Percentiles rank a stretch among this genome's conserved stretches.
These are phyloP conservation scores for Hemaris fuciformis DNA, from an alignment of 2,888 invertebrate genomes.

Conservation along the genomic window DNA sequence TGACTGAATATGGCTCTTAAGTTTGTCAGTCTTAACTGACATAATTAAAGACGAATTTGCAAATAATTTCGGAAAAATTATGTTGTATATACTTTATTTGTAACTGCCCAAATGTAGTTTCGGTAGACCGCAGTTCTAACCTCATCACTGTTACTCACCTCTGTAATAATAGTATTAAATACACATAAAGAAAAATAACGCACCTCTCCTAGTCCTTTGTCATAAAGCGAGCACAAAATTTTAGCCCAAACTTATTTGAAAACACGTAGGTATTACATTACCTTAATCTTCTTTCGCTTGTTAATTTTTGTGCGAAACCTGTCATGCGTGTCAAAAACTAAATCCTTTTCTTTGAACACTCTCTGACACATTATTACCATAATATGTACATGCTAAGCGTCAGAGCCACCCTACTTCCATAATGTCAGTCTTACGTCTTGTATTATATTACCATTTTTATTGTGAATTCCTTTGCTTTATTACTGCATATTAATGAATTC, in stretches of 20 bases:
- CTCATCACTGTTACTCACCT: too few relatives aligned
- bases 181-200: too few relatives aligned
- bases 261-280: conserved; percentile 10
- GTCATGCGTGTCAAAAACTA: conserved; percentile 34
- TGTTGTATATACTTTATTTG: too few relatives aligned
- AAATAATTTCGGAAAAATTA: too few relatives aligned
- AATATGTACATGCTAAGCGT: neutral
- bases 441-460: neutral
- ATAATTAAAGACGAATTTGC: too few relatives aligned
- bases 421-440: neutral
- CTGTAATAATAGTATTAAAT: too few relatives aligned
- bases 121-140: too few relatives aligned
- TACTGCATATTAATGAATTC: neutral
- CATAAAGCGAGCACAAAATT: neutral
- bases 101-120: too few relatives aligned
- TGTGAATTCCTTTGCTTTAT: neutral
- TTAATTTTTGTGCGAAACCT: conserved; percentile 39
- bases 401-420: neutral
- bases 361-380: conserved; percentile 18
- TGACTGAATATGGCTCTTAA: too few relatives aligned
- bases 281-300: conserved; percentile 20
- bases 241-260: neutral
- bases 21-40: too few relatives aligned
- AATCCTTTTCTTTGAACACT: conserved; percentile 30
- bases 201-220: too few relatives aligned